Base-by-base conservation (phyloP, 2,797 vertebrate genomes). In the Margarornis squamiger region DNA sequence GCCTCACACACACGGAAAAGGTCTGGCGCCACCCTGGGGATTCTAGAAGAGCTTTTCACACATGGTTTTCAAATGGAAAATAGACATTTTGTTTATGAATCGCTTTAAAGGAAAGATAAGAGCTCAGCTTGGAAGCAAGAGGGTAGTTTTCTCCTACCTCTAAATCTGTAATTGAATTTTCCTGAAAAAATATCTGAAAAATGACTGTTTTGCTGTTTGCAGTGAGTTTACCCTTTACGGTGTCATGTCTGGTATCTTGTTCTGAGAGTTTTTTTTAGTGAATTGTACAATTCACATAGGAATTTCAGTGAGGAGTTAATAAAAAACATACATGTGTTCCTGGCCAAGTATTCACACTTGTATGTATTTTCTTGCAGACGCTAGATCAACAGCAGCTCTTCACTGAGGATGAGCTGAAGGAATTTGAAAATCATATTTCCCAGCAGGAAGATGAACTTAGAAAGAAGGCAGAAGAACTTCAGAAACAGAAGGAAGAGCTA, bases 351-450 rank as follows among this genome's bases (percentile, higher is more conserved):
- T 38, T 78, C 39, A 27, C 2, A 2, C 54, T 77, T 79, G 11
- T n/a, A 20, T 94, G 5, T 45, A 26, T 95, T 81, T 82, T 62
- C 59, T 58, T 90, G 88, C 95, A 99, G 99, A 99, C 99, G 10
- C 93, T 99, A 95, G 99, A 99, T 96, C 98, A 99, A 84, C 99
- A 99, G 97, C 99, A 98, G 92, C 97, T 98, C 10, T 99, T 99
- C 94, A 99, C 99, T 3, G 99, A 99, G 14, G 99, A 99, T 0
- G 99, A 99, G 93, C 98, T 99, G 97, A 98, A 98, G 77, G 98
- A 99, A 95, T 99, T 99, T 97, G 99, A 99, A 98, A 98, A 98
- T 75, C 99, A 99, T 71, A 98, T 99, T 72, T 91, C 96, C 54
- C 97, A 98, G 92, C 99, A 99, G 97, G 99, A 99, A 96, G 96